Evolutionary conservation across 2,113 vertebrate species (phyloP), one percentile per base, ranked within the genome.

Genomic region (Xenus cinereus): DNA sequence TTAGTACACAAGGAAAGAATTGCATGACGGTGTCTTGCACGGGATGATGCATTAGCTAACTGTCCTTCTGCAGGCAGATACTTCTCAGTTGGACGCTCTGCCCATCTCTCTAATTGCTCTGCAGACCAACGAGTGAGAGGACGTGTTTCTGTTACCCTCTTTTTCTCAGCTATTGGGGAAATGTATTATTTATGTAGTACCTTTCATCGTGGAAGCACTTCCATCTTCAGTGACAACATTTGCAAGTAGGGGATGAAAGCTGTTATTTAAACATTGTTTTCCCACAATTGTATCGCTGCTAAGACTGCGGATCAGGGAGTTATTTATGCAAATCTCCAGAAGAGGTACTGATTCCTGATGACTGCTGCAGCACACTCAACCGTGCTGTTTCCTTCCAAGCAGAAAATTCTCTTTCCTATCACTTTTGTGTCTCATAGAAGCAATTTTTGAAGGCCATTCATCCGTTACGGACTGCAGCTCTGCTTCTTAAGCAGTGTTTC

Each of bases 341-440:
- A 80, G 95, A 91, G 27, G 68, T 81, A 53, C 27, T 53, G 59
- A 57, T 76, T 94, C 67, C 48, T 84, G 73, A 67, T 80, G 72
- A 63, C 69, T 84, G 48, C 66, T 92, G 45, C 66, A 90, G 85
- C 43, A 85, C 2, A 0, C 57, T 94, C 66, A 87, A 57, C 87
- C 3, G 4, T 72, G 54, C 69, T 84, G 13, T 82, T 92, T 90
- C 68, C 68, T 93, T 88, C 89, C 87, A 94, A 94, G 89, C 48
- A 91, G 86, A 96, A 93, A 89, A 92, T 92, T 89, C 39, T 73
- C 43, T 78, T 87, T 60, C 60, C 73, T 69, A 54, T 81, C 39
- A 41, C 45, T 94, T 84, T 45, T 74, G 46, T 93, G 57, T 75
- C 66, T 94, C 71, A 63, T 12, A 63, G 69, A 94, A 95, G 59